phyloP scores from a whole-genome alignment of 2,113 vertebrate species.

The Erythrolamprus reginae region DNA sequence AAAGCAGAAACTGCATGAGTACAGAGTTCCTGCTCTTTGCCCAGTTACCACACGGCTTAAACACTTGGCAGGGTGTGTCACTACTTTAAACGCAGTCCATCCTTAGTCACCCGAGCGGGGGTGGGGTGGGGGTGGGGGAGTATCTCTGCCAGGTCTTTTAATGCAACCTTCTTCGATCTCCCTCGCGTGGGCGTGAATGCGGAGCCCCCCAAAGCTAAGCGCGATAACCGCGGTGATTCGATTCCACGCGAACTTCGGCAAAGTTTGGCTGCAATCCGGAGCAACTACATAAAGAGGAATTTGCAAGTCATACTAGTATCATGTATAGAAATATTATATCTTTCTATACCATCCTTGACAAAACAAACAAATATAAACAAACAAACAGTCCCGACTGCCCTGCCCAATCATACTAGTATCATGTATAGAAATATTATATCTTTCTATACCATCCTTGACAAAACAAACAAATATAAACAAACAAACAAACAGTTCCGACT shows the following conservation, averaged over 20 bases:
- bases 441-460: too few relatives aligned
- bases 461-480: too few relatives aligned
- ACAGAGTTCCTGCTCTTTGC: neutral
- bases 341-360: too few relatives aligned
- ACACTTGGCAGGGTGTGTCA: neutral
- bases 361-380: too few relatives aligned
- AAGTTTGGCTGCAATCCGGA: neutral
- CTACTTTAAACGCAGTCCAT: neutral
- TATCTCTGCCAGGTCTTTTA: neutral
- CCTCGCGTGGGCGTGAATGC: neutral
- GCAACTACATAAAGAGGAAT: neutral
- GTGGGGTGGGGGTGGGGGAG: too few relatives aligned
- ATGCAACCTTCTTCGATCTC: neutral
- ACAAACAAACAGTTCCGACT: too few relatives aligned
- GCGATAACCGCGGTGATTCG: neutral
- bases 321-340: too few relatives aligned
- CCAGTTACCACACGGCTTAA: neutral
- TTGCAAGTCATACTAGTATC: too few relatives aligned
- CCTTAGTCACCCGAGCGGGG: neutral
- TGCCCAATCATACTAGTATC: too few relatives aligned
- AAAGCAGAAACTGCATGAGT: neutral
- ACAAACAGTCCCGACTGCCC: too few relatives aligned
- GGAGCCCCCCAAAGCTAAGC: neutral
- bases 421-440: too few relatives aligned
- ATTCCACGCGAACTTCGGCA: neutral